Percentiles rank a stretch among this genome's conserved stretches.
phyloP scores from a whole-genome alignment of 2,113 vertebrate genomes.

The Muntiacus muntjak region DNA sequence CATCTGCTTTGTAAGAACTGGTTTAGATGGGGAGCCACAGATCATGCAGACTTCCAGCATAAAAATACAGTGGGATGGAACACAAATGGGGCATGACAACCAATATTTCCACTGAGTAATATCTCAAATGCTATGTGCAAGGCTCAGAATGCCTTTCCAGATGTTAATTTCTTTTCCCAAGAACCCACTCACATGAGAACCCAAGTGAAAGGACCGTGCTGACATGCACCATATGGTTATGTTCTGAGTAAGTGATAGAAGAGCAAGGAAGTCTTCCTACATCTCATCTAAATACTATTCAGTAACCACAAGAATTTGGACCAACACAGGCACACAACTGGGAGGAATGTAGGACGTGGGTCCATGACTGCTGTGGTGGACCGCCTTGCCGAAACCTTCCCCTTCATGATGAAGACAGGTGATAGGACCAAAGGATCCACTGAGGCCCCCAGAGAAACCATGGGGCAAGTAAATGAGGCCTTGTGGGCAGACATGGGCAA shows the following conservation, averaged over 20 bases:
- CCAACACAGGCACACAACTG: background rate
- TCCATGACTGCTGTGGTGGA: background rate
- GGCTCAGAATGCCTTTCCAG: conserved; percentile 54
- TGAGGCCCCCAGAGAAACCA: background rate
- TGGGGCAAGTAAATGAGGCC: background rate
- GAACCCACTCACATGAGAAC: conserved; percentile 20
- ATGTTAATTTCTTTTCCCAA: conserved; percentile 51
- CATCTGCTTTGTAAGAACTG: conserved; percentile 72
- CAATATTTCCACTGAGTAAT: conserved; percentile 46
- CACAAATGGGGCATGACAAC: conserved; percentile 42
- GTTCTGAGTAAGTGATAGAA: background rate
- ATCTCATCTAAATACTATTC: background rate
- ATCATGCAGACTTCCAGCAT: conserved; percentile 45
- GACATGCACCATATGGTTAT: background rate
- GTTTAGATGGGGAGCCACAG: conserved; percentile 54
- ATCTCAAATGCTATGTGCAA: background rate
- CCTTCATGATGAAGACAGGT: background rate
- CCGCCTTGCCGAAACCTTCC: background rate
- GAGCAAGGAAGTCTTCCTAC: background rate
- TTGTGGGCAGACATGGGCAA: background rate
- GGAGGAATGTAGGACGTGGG: background rate
- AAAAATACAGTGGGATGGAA: conserved; percentile 48
- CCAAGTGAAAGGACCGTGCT: background rate
- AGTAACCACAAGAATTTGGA: background rate
- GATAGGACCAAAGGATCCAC: background rate